A percentile compares a stretch with the other conserved stretches of the same genome.
Evolutionary conservation across 2,797 vertebrate species (phyloP).

Genomic region (Darevskia nairensis): DNA sequence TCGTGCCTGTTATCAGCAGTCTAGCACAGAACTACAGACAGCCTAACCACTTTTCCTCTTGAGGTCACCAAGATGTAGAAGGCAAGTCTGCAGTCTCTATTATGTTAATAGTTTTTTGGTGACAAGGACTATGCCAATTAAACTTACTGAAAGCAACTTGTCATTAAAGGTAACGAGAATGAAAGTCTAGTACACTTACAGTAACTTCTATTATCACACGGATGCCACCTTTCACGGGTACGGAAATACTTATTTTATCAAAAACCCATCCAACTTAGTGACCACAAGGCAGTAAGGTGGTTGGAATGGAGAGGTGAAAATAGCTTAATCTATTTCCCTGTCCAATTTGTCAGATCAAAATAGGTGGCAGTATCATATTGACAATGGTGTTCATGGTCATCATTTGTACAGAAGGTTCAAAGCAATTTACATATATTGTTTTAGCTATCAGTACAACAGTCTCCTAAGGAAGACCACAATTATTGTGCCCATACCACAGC

Average conservation of each 20-base stretch:
- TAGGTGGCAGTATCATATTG: background rate
- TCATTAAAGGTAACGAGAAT: background rate
- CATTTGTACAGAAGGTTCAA: background rate
- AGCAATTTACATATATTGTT: background rate
- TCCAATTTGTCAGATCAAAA: background rate
- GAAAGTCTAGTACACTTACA: background rate
- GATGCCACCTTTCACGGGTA: background rate
- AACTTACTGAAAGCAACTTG: background rate
- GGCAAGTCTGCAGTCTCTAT: background rate
- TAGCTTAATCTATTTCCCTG: background rate
- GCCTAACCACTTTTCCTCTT: slow-evolving; percentile 28
- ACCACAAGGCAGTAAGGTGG: background rate
- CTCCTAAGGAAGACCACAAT: background rate
- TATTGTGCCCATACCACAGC: background rate
- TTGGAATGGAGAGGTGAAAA: background rate
- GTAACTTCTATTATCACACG: background rate
- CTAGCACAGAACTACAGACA: slow-evolving; percentile 43
- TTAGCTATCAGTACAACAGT: background rate
- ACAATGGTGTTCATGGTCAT: background rate
- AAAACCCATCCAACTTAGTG: background rate
- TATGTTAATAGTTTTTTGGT: background rate
- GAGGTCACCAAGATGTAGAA: background rate
- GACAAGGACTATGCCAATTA: background rate
- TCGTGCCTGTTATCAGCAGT: slow-evolving; percentile 56
- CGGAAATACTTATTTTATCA: background rate